Evolutionary conservation across 2,797 vertebrate species (phyloP), one percentile per base, ranked within the genome.

Genomic region (Tauraco hartlaubi): DNA sequence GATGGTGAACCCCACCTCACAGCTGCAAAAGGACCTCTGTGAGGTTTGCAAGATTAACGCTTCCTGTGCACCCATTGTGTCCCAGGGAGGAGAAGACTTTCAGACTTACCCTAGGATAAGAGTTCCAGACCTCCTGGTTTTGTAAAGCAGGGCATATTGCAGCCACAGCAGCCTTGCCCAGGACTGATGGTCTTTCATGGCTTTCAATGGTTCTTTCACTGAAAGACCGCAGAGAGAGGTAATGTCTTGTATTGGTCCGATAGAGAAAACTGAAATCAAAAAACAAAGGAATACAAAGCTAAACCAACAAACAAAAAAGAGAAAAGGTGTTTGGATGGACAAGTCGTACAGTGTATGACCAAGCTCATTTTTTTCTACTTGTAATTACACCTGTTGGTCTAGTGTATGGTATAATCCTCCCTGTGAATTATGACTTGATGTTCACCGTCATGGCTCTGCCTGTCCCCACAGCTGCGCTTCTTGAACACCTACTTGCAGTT

Each of bases 401-500:
- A 43, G 58, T 8, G 20, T 15, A 18, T 15, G 55, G 35, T 46
- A 11, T 43, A 48, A 31, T 22, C 26, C 44, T 74, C 33, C 26
- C 20, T 59, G 67, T 2, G 6, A 68, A 31, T 25, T 59, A 49
- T 37, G 66, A 58, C 33, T n/a, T 55, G 13, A 12, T 48, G 17
- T 26, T 78, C 1, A 0, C 33, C 2, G 2, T 19, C 22, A 4
- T 4, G n/a, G 43, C 48, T 62, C 72, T 35, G 28, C 10, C 64
- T 44, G 35, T 33, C 21, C 37, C 31, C 9, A 7, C 1, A n/a
- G 25, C 5, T 77, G 41, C 20, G 15, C 14, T 29, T 66, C 46
- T 26, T 49, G 66, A 64, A 14, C 21, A 16, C 13, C 6, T 13
- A 26, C 37, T 8, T 46, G 25, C 29, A 63, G n/a, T 25, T 2